These are phyloP conservation scores for Eledona agricola DNA, from an alignment of 2,888 invertebrate species.

Conservation along the genomic window DNA sequence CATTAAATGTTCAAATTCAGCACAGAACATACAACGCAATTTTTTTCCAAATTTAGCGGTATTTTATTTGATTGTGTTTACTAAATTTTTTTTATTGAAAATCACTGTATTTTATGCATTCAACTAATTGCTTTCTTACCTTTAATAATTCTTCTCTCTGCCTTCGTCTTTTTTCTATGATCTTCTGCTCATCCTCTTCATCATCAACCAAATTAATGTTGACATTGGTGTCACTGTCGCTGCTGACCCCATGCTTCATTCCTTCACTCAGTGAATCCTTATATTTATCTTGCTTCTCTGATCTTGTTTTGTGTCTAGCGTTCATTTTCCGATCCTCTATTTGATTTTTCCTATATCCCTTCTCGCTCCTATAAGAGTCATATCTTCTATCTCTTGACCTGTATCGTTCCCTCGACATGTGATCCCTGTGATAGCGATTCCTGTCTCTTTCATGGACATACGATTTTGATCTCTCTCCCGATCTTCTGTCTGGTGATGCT, in stretches of 20 bases:
- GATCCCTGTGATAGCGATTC: constrained; percentile 31
- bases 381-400: constrained; percentile 56
- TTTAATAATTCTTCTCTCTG: constrained; percentile 88
- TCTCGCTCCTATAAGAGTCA: too few relatives aligned
- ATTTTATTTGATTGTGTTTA: too few relatives aligned
- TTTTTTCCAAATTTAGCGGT: too few relatives aligned
- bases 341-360: constrained; percentile 43
- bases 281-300: constrained; percentile 67
- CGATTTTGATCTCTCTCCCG: constrained; percentile 43
- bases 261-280: constrained; percentile 83
- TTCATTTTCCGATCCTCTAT: constrained; percentile 59
- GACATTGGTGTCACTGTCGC: constrained; percentile 76
- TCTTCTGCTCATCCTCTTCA: constrained; percentile 91
- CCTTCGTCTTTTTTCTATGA: constrained; percentile 87
- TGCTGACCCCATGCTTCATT: constrained; percentile 74
- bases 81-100: too few relatives aligned
- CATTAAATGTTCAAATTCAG: too few relatives aligned
- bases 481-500: constrained; percentile 33
- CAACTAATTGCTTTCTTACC: too few relatives aligned
- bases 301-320: constrained; percentile 56
- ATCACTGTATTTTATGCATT: too few relatives aligned
- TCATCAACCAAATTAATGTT: constrained; percentile 82
- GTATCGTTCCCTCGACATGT: constrained; percentile 52
- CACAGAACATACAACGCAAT: too few relatives aligned
- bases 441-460: constrained; percentile 38